phyloP scores from a whole-genome alignment of 2,797 vertebrate species.

The Perodicticus potto region DNA sequence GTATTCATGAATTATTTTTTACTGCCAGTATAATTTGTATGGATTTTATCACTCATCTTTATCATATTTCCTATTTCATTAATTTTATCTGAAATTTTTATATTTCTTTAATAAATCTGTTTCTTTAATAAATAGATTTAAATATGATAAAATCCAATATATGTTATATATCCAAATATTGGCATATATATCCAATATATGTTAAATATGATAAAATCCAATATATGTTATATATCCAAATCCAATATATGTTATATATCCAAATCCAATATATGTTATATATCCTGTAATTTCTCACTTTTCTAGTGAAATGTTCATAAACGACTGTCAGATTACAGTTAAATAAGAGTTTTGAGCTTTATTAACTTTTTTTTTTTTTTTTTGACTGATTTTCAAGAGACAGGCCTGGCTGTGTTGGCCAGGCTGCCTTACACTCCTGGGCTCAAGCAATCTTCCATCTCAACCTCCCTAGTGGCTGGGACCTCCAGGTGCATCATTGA shows the following conservation, averaged over 20 bases:
- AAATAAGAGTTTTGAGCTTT: background rate
- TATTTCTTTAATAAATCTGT: constrained; percentile 39
- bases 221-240: too few species aligned
- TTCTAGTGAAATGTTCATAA: constrained; percentile 28
- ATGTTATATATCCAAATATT: background rate
- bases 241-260: background rate
- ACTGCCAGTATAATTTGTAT: background rate
- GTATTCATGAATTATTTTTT: constrained; percentile 19
- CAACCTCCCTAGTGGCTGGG: background rate
- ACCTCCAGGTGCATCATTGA: background rate
- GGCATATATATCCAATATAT: too few species aligned
- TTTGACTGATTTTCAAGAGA: background rate
- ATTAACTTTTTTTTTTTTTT: background rate
- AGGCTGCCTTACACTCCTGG: background rate
- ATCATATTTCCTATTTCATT: constrained; percentile 47
- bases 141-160: background rate
- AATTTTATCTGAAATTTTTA: constrained; percentile 26
- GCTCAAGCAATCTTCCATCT: background rate
- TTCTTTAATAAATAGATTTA: constrained; percentile 50
- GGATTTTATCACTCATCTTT: constrained; percentile 41
- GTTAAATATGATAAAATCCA: background rate
- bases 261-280: background rate
- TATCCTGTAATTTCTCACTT: constrained; percentile 20
- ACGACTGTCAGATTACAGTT: background rate
- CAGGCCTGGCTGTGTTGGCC: background rate